These are phyloP conservation scores for Anhinga rufa DNA, from an alignment of 2,113 vertebrate genomes.

Conservation along the genomic window DNA sequence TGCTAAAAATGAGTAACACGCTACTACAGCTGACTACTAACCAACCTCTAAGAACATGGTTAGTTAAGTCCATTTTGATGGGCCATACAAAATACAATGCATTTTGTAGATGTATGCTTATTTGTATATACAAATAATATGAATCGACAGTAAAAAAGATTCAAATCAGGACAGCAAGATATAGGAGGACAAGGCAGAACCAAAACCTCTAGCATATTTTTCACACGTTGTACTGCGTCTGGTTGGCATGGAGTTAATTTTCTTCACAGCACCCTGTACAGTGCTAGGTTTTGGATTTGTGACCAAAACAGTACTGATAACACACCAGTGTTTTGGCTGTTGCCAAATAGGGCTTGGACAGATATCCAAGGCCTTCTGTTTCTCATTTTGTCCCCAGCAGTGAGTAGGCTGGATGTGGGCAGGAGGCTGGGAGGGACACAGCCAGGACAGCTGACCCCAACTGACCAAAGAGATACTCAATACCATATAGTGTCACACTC, in stretches of 20 bases:
- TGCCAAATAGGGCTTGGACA: neutral
- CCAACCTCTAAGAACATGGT: neutral
- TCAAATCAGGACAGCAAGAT: neutral
- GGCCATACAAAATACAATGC: neutral
- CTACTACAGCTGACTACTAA: neutral
- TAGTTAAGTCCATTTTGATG: neutral
- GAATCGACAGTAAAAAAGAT: neutral
- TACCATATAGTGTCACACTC: accelerated
- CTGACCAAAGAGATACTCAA: neutral
- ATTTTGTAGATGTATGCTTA: neutral
- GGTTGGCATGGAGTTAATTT: neutral
- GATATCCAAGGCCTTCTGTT: neutral
- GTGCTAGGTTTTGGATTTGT: neutral
- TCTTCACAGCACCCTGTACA: neutral
- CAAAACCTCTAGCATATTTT: neutral
- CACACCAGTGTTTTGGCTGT: neutral
- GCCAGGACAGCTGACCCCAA: neutral
- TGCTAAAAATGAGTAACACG: neutral
- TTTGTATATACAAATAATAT: neutral
- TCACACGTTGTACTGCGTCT: neutral
- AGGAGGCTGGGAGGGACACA: neutral
- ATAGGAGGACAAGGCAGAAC: neutral
- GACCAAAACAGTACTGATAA: neutral
- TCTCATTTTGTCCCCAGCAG: neutral
- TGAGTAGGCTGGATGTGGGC: neutral